phyloP scores from a whole-genome alignment of 2,888 invertebrate genomes.

The Synergus umbraculus region DNA sequence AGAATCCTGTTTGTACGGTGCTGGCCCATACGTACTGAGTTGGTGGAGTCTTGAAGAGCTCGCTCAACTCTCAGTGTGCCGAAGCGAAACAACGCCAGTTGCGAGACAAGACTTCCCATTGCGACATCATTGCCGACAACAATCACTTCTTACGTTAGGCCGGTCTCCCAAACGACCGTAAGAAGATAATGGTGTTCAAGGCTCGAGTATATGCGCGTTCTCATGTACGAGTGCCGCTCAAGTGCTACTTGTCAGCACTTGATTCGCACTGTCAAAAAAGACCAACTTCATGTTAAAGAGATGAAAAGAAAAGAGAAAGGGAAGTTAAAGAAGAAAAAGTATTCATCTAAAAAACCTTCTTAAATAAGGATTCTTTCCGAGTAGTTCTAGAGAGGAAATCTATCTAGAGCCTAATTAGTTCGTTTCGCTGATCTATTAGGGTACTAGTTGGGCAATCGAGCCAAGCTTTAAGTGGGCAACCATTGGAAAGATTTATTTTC shows the following conservation, averaged over 20 bases:
- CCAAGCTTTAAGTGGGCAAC: too few species aligned
- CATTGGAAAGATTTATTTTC: too few species aligned
- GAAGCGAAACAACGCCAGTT: slow-evolving; percentile 70
- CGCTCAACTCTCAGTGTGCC: slow-evolving; percentile 62
- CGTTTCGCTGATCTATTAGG: too few species aligned
- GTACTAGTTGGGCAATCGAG: too few species aligned
- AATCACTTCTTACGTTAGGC: slow-evolving; percentile 73
- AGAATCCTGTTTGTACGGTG: background rate
- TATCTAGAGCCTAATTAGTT: too few species aligned
- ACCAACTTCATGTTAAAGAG: background rate
- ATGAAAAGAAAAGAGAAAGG: background rate
- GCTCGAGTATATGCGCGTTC: slow-evolving; percentile 55
- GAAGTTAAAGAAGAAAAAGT: too few species aligned
- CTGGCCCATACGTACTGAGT: background rate
- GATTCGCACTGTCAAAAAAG: background rate
- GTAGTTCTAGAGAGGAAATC: too few species aligned
- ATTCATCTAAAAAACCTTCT: too few species aligned
- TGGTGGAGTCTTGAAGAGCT: slow-evolving; percentile 50
- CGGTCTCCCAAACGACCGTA: slow-evolving; percentile 61
- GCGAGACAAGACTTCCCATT: slow-evolving; percentile 76
- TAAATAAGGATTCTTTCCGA: too few species aligned
- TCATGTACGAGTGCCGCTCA: background rate
- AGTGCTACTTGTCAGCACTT: background rate
- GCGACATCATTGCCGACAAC: slow-evolving; percentile 74
- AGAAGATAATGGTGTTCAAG: slow-evolving; percentile 64